Evolutionary conservation across 2,888 invertebrate species (phyloP).

Genomic region (Orthosia gothica): DNA sequence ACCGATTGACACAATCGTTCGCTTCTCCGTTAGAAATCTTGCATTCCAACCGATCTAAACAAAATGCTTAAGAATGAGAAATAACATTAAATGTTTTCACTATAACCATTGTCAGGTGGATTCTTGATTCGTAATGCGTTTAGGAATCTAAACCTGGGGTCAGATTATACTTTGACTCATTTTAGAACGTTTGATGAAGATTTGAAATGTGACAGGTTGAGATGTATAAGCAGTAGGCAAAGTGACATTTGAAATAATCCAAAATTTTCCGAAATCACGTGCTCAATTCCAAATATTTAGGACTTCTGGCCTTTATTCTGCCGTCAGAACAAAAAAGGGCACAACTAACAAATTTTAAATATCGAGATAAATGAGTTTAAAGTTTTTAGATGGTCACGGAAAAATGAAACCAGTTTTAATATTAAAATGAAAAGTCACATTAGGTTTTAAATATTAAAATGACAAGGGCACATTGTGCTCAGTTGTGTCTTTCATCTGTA

Average conservation of each 20-base stretch:
- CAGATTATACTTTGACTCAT: conserved; percentile 49
- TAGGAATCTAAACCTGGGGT: conserved; percentile 68
- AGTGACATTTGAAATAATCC: too few species aligned
- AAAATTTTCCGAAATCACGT: background rate
- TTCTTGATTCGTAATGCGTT: conserved; percentile 69
- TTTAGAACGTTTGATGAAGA: background rate
- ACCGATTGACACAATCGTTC: conserved; percentile 70
- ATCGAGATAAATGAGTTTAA: too few species aligned
- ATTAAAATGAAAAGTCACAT: too few species aligned
- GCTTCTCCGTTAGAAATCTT: conserved; percentile 73
- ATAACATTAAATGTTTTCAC: conserved; percentile 74
- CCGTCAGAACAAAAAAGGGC: too few species aligned
- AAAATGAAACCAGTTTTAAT: too few species aligned
- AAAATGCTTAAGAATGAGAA: conserved; percentile 72
- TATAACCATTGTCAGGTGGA: conserved; percentile 68
- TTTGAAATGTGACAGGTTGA: background rate
- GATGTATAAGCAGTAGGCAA: too few species aligned
- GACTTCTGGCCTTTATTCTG: background rate
- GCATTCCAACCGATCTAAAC: conserved; percentile 79
- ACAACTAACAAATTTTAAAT: too few species aligned
- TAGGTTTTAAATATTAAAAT: too few species aligned
- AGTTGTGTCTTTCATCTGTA: too few species aligned
- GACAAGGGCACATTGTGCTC: too few species aligned
- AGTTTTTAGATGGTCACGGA: too few species aligned
- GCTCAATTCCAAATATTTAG: background rate